phyloP scores from a whole-genome alignment of 2,797 vertebrate genomes.

The Acipenser ruthenus region DNA sequence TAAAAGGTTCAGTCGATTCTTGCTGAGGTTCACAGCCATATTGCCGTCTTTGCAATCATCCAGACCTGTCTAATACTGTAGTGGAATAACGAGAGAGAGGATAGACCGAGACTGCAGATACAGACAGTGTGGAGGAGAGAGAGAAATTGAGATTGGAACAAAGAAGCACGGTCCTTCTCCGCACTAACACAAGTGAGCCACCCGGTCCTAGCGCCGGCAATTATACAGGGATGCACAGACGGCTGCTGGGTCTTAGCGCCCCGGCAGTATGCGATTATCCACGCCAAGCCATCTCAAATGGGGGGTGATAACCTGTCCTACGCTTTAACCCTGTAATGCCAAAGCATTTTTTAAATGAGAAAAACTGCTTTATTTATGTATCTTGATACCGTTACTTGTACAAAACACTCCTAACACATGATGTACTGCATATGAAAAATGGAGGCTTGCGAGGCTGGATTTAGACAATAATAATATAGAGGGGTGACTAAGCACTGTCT shows the following conservation, averaged over 20 bases:
- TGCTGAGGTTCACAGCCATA: conserved; percentile 83
- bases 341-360: no score
- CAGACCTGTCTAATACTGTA: conserved; percentile 46
- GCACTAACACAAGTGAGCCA: conserved; percentile 10
- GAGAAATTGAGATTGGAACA: conserved; percentile 49
- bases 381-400: no score
- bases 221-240: neutral
- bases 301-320: no score
- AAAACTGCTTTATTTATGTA: no score
- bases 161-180: conserved; percentile 37
- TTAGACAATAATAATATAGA: no score
- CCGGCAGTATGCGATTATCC: no score
- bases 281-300: no score
- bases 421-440: no score
- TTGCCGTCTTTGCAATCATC: conserved; percentile 50
- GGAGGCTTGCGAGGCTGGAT: no score
- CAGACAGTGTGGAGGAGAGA: conserved; percentile 23
- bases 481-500: no score
- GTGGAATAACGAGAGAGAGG: conserved; percentile 23
- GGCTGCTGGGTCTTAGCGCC: conserved; percentile 36
- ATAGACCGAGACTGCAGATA: conserved; percentile 34
- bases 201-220: conserved; percentile 29
- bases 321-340: no score
- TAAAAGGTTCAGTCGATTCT: conserved; percentile 86
- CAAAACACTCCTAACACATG: no score